A percentile compares a stretch with the other conserved stretches of the same genome.
These are phyloP conservation scores for Leptinotarsa juncta DNA, from an alignment of 2,888 invertebrate species.

Conservation along the genomic window DNA sequence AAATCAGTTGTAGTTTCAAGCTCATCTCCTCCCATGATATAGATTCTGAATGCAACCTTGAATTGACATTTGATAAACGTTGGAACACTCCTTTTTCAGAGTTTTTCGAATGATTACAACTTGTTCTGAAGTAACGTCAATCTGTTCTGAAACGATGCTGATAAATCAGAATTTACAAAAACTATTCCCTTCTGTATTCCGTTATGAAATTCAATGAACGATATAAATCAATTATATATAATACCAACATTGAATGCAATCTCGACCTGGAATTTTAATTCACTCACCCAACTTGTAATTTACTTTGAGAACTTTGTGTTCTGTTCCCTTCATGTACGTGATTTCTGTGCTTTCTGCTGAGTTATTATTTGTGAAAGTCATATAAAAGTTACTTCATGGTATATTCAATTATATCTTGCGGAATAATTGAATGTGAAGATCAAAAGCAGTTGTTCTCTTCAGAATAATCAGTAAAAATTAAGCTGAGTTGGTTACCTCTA, in stretches of 20 bases:
- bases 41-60: too few species aligned
- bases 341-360: slow-evolving; percentile 38
- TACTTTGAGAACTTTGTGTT: slow-evolving; percentile 45
- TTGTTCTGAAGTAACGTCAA: too few species aligned
- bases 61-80: too few species aligned
- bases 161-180: too few species aligned
- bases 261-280: slow-evolving; percentile 45
- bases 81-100: too few species aligned
- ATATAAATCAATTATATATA: slow-evolving; percentile 40
- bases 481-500: slow-evolving; percentile 35
- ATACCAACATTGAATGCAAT: slow-evolving; percentile 44
- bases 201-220: slow-evolving; percentile 5
- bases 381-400: slow-evolving; percentile 46
- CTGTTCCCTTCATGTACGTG: slow-evolving; percentile 18
- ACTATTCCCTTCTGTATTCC: background rate
- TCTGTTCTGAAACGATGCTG: too few species aligned
- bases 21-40: too few species aligned
- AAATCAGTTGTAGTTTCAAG: too few species aligned
- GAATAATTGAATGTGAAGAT: slow-evolving; percentile 47
- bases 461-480: slow-evolving; percentile 45
- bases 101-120: too few species aligned
- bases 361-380: slow-evolving; percentile 43
- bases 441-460: slow-evolving; percentile 42
- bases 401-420: slow-evolving; percentile 47
- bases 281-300: slow-evolving; percentile 43